A percentile compares a stretch with the other conserved stretches of the same genome.
These are phyloP conservation scores for Nansenia antarctica DNA, from an alignment of 2,113 vertebrate species.

Conservation along the genomic window DNA sequence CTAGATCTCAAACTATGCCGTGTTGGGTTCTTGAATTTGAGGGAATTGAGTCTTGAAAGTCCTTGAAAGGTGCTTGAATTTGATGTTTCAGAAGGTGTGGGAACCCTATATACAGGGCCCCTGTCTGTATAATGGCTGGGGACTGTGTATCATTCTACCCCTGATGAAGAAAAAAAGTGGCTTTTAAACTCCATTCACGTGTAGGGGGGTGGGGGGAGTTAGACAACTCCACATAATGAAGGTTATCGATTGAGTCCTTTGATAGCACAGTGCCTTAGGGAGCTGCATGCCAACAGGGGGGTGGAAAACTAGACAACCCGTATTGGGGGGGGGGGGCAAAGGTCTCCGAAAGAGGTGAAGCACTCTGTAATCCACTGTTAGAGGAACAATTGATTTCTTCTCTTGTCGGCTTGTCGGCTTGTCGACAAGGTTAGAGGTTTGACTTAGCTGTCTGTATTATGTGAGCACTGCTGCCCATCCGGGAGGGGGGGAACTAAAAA, in stretches of 20 bases:
- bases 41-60: no score
- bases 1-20: no score
- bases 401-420: no score
- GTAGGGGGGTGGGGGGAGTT: conserved; percentile 26
- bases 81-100: no score
- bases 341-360: conserved; percentile 68
- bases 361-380: conserved; percentile 65
- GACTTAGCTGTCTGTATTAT: conserved; percentile 54
- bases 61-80: no score
- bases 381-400: conserved; percentile 74
- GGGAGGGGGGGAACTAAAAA: conserved; percentile 44
- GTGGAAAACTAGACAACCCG: conserved; percentile 70
- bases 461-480: conserved; percentile 52
- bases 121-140: no score
- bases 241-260: conserved; percentile 60
- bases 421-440: conserved; percentile 64
- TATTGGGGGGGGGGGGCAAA: conserved; percentile 59
- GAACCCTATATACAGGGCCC: no score
- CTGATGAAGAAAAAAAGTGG: background rate
- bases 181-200: conserved; percentile 36
- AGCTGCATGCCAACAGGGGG: conserved; percentile 49
- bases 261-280: conserved; percentile 59
- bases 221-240: conserved; percentile 66
- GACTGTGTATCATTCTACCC: no score
- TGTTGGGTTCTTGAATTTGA: no score